Conservation (phyloP, 2,797 vertebrate genomes). For the Cygnus olor region DNA sequence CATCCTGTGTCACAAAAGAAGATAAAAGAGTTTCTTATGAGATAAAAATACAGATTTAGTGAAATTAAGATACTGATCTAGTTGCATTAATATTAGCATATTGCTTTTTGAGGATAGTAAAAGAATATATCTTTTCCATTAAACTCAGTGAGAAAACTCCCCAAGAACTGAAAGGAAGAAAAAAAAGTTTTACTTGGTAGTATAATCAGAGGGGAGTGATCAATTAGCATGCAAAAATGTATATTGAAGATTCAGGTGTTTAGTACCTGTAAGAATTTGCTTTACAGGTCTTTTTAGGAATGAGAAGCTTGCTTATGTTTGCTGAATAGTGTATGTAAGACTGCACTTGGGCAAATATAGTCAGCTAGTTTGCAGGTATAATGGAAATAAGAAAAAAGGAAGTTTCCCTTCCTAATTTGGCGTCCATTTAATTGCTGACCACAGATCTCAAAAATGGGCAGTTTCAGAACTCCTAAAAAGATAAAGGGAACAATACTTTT, state of each 20-base stretch:
- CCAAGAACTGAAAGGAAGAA: background rate
- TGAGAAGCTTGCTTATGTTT: background rate
- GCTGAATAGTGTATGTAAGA: background rate
- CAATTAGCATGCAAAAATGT: background rate
- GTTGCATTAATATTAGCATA: background rate
- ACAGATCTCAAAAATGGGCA: background rate
- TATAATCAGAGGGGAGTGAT: background rate
- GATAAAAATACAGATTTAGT: background rate
- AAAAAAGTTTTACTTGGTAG: background rate
- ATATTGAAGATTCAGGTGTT: background rate
- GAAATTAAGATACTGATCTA: background rate
- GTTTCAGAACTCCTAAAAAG: background rate
- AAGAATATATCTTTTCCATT: background rate
- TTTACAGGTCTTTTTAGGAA: background rate
- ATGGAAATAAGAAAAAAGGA: background rate
- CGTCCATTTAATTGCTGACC: background rate
- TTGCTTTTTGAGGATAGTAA: background rate
- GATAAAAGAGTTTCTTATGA: background rate
- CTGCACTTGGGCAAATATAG: background rate
- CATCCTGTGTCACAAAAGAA: background rate
- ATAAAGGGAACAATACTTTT: background rate
- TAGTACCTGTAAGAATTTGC: background rate
- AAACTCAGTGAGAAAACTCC: background rate
- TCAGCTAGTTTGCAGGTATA: background rate
- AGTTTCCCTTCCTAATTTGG: background rate